Evolutionary conservation across 2,888 invertebrate species (phyloP), one percentile per base, ranked within the genome.

Genomic region (Tupiocoris notatus): DNA sequence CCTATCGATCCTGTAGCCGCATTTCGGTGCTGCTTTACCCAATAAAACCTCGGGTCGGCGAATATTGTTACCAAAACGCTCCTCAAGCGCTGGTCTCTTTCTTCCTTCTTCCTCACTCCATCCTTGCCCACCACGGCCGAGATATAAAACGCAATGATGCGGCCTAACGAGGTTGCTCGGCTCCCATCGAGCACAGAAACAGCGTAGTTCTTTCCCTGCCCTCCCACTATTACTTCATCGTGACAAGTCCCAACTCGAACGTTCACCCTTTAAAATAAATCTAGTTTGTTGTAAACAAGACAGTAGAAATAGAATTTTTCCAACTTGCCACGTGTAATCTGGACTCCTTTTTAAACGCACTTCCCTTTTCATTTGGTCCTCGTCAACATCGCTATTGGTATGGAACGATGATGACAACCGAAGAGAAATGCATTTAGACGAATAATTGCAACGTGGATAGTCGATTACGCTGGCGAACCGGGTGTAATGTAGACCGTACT

Each of bases 281-380:
- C 59, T 59, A 59, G 59, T 59, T 59, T 59, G 59, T 18, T 18
- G 17, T 59, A 59, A 59, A 59, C 59, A 59, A 59, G 59, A n/a
- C 59, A 59, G 59, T 9, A 59, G 59, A 59, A 59, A 59, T 59
- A 3, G 20, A 3, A 59, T 59, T 59, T n/a, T 59, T 18, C 59
- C 59, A 59, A 59, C 59, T 18, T 59, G 59, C 16, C 59, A 59
- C 59, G 59, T 18, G 59, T 59, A 2, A 12, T 12, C 12, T 39
- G 12, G 39, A 39, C 12, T 39, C 39, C 39, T 39, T 39, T 12
- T 39, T 39, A 7, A 39, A 7, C 39, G 39, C 39, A 12, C 39
- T 39, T 39, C 39, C n/a, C 6, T 39, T 39, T 39, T 39, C 39
- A 39, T 39, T 39, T n/a, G n/a, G n/a, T n/a, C n/a, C n/a, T n/a